Conservation (phyloP, 1,140 invertebrate species). For the Gerris buenoi region DNA sequence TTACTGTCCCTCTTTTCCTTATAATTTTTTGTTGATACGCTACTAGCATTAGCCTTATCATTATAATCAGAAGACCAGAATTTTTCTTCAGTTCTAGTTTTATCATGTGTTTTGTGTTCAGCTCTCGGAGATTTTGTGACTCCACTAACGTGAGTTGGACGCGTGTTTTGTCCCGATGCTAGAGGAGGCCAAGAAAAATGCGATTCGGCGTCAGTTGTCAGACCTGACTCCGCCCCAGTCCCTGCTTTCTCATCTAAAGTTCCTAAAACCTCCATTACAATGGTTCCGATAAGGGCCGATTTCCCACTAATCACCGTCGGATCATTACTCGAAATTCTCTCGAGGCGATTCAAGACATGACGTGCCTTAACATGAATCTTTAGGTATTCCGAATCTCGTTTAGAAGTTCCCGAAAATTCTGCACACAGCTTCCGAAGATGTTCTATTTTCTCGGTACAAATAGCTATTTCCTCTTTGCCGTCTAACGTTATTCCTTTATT, state of each 20-base stretch:
- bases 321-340: background rate
- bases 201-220: background rate
- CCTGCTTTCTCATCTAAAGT: background rate
- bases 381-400: background rate
- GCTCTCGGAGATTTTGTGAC: too few species aligned
- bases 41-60: too few species aligned
- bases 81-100: too few species aligned
- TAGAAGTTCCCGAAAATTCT: background rate
- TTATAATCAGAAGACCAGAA: too few species aligned
- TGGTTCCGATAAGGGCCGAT: background rate
- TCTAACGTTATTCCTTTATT: background rate
- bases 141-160: too few species aligned
- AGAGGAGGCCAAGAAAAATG: too few species aligned
- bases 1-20: too few species aligned
- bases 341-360: background rate
- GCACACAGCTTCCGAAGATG: background rate
- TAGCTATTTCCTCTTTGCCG: background rate
- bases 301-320: background rate
- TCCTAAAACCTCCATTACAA: background rate
- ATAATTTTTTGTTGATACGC: too few species aligned
- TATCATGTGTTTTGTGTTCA: too few species aligned
- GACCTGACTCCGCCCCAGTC: background rate
- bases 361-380: background rate
- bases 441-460: background rate
- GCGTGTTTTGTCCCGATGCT: too few species aligned